Conservation (phyloP, 2,113 vertebrate species). For the Muntiacus reevesi region DNA sequence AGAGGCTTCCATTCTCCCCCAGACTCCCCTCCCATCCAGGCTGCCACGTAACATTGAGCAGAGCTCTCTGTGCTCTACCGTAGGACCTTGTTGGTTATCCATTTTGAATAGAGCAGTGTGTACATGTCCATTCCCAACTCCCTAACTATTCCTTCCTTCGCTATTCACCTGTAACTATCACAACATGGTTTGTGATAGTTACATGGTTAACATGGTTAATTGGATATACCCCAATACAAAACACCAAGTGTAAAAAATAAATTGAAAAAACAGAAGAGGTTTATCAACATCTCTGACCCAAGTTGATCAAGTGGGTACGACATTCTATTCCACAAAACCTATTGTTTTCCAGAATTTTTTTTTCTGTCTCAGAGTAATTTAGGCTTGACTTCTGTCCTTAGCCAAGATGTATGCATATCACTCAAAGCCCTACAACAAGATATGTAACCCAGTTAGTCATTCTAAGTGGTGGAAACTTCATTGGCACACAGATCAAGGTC, state of each 20-base stretch:
- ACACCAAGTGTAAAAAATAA: neutral
- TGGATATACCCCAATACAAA: neutral
- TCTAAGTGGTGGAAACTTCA: slow-evolving; percentile 75
- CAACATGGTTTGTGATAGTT: neutral
- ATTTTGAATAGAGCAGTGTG: neutral
- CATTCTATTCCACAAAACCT: neutral
- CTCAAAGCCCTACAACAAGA: neutral
- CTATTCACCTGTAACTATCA: neutral
- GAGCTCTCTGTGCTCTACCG: neutral
- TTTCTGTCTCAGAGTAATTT: neutral
- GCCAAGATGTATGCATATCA: neutral
- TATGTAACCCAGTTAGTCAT: neutral
- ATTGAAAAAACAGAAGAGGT: neutral
- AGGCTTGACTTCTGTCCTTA: neutral
- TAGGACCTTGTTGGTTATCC: neutral
- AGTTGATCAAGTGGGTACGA: neutral
- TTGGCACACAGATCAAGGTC: slow-evolving; percentile 88
- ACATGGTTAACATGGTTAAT: too few species aligned
- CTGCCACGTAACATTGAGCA: neutral
- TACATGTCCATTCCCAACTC: neutral
- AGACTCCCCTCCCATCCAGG: neutral
- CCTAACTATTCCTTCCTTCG: neutral
- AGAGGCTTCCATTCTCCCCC: neutral
- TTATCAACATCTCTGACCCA: neutral
- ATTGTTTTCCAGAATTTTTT: neutral